Percentiles rank a stretch among this genome's conserved stretches.
These are phyloP conservation scores for Perithous albicinctus DNA, from an alignment of 2,888 invertebrate species.

Conservation along the genomic window DNA sequence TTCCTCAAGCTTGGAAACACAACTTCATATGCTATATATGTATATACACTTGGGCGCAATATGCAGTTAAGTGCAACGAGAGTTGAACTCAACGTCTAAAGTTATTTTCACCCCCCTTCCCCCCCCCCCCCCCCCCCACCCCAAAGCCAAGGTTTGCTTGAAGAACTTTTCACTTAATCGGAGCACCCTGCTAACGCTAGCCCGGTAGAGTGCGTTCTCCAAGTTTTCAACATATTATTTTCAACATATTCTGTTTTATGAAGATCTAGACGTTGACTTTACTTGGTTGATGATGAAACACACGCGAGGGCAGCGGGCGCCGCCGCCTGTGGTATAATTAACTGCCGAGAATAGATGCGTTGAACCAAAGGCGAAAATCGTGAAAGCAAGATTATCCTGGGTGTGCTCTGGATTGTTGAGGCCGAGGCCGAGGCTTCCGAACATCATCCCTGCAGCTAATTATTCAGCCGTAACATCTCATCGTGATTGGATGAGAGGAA, in stretches of 20 bases:
- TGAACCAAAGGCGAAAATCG: neutral
- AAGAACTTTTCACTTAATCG: conserved; percentile 42
- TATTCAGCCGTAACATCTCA: conserved; percentile 18
- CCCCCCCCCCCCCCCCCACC: too few species aligned
- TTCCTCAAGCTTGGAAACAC: neutral
- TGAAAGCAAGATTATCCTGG: conserved; percentile 18
- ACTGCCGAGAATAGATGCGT: conserved; percentile 37
- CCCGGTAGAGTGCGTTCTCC: neutral
- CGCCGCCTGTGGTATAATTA: too few species aligned
- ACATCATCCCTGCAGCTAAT: conserved; percentile 5
- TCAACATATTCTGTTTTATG: conserved; percentile 1
- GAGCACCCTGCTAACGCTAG: neutral
- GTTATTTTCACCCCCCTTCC: conserved; percentile 9
- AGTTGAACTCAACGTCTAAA: conserved; percentile 13
- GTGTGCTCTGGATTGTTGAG: too few species aligned
- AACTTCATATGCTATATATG: neutral
- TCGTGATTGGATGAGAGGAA: conserved; percentile 27
- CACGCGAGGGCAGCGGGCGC: conserved; percentile 14
- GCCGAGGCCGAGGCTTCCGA: neutral
- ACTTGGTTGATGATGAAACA: neutral
- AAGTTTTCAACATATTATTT: conserved; percentile 29
- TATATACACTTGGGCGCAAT: neutral
- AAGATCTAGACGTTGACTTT: neutral
- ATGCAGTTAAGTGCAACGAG: conserved; percentile 36
- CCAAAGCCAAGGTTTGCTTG: neutral